phyloP scores from a whole-genome alignment of 2,797 vertebrate genomes.

The Anguilla obscura region DNA sequence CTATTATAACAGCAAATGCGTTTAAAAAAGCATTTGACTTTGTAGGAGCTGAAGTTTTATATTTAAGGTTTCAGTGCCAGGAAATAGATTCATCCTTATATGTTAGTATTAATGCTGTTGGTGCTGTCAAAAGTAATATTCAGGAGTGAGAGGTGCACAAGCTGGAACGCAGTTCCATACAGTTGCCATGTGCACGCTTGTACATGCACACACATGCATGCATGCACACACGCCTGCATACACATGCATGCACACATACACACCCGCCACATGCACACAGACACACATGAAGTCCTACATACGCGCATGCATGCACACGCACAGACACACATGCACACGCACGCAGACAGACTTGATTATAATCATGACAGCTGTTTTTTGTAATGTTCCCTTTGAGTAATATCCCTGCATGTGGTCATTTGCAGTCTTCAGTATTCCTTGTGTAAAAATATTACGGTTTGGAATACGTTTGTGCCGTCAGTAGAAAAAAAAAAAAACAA shows the following conservation, averaged over 20 bases:
- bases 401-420: neutral
- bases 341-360: neutral
- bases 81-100: neutral
- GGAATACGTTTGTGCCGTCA: neutral
- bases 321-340: too few relatives aligned
- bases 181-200: neutral
- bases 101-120: neutral
- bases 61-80: neutral
- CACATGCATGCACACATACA: neutral
- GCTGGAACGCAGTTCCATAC: neutral
- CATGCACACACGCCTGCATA: neutral
- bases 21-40: neutral
- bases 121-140: neutral
- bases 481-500: neutral
- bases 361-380: constrained; percentile 1
- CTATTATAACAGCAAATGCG: neutral
- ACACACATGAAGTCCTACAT: neutral
- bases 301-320: too few relatives aligned
- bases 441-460: constrained; percentile 5
- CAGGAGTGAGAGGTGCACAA: neutral
- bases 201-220: neutral
- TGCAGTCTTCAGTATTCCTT: neutral
- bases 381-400: neutral
- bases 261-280: neutral
- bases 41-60: neutral